Percentiles rank a stretch among this genome's conserved stretches.
phyloP scores from a whole-genome alignment of 2,797 vertebrate genomes.

The Phoeniculus purpureus region DNA sequence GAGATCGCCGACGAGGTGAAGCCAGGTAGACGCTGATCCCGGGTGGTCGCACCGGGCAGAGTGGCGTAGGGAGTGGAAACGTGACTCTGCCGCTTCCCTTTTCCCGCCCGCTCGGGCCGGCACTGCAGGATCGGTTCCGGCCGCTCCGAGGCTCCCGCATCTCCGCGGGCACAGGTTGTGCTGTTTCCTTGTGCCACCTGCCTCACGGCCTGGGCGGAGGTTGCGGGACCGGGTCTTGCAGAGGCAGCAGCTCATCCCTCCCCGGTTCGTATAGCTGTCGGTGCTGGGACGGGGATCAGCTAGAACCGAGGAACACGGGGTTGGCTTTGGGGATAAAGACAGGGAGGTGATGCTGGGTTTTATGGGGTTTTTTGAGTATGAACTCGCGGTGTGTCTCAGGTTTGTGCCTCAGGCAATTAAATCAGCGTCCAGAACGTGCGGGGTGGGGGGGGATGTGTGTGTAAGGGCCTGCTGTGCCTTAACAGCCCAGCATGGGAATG shows the following conservation, averaged over 20 bases:
- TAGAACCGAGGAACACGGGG: accelerated
- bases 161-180: accelerated
- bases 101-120: too few relatives aligned
- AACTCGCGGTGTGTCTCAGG: background rate
- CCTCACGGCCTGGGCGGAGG: accelerated
- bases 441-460: too few relatives aligned
- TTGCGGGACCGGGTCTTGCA: background rate
- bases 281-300: background rate
- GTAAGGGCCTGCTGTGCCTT: background rate
- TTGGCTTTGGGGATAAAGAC: background rate
- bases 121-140: accelerated
- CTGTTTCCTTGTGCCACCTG: accelerated
- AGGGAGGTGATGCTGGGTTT: accelerated
- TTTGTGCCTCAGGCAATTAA: accelerated
- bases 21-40: too few relatives aligned
- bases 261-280: background rate
- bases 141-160: background rate
- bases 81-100: too few relatives aligned
- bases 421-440: accelerated
- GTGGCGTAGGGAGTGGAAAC: too few relatives aligned
- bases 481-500: background rate
- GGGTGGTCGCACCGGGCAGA: too few relatives aligned
- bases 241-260: background rate
- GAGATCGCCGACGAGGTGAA: too few relatives aligned
- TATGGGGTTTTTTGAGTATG: too few relatives aligned